Evolutionary conservation across 2,797 vertebrate genomes (phyloP).

Genomic region (Poeciliopsis paucimaculata): DNA sequence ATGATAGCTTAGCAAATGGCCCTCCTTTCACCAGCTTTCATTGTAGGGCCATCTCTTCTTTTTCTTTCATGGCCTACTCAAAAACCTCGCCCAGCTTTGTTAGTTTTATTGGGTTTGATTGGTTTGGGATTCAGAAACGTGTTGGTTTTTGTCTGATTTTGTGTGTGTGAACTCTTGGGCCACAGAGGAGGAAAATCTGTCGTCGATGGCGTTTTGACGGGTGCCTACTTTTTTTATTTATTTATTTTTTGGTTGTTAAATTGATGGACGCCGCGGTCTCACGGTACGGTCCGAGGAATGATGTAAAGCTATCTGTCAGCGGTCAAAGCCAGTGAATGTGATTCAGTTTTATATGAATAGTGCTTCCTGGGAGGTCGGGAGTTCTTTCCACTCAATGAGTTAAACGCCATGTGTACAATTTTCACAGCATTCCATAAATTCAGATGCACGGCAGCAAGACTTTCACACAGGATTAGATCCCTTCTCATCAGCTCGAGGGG

Average conservation of each 20-base stretch:
- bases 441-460: conserved; percentile 23
- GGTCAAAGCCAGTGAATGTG: conserved; percentile 67
- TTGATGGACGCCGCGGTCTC: conserved; percentile 73
- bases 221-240: conserved; percentile 60
- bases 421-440: conserved; percentile 67
- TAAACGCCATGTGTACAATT: conserved; percentile 70
- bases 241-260: conserved; percentile 71
- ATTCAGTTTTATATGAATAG: conserved; percentile 74
- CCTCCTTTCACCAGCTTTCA: conserved; percentile 81
- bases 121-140: conserved; percentile 78
- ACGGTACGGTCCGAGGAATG: conserved; percentile 70
- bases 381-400: conserved; percentile 61
- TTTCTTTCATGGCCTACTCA: conserved; percentile 78
- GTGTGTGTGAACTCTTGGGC: conserved; percentile 66
- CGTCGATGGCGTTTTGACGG: conserved; percentile 19
- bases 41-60: conserved; percentile 75
- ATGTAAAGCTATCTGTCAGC: conserved; percentile 79
- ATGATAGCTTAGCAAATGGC: conserved; percentile 86
- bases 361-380: conserved; percentile 75
- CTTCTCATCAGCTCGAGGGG: conserved; percentile 12
- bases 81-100: conserved; percentile 77
- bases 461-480: conserved; percentile 38
- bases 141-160: conserved; percentile 76
- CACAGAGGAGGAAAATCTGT: conserved; percentile 32
- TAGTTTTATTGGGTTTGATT: conserved; percentile 81